Conservation (phyloP, 2,888 invertebrate genomes). For the Osmoderma eremita region DNA sequence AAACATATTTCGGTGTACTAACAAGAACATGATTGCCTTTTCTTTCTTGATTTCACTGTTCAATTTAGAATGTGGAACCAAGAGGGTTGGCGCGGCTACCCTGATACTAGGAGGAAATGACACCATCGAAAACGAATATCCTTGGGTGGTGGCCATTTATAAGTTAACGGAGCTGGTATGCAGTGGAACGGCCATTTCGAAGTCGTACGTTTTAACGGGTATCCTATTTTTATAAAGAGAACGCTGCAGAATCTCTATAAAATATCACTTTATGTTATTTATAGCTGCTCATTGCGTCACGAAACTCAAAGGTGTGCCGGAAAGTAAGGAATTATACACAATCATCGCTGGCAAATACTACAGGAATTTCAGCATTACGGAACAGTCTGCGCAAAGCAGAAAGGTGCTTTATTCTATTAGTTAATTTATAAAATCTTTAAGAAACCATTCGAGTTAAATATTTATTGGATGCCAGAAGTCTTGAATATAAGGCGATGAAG, state of each 20-base stretch:
- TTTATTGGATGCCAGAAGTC: too few relatives aligned
- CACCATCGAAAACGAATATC: neutral
- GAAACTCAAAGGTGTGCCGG: constrained; percentile 3
- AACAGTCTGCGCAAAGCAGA: too few relatives aligned
- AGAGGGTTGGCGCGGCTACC: neutral
- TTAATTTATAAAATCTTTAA: too few relatives aligned
- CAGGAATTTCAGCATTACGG: neutral
- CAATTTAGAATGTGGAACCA: constrained; percentile 7
- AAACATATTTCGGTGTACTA: too few relatives aligned
- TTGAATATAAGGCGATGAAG: too few relatives aligned
- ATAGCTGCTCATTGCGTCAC: constrained; percentile 54
- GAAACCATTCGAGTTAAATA: too few relatives aligned
- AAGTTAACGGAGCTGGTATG: neutral
- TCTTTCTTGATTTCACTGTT: too few relatives aligned
- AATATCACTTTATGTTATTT: neutral
- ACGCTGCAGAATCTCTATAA: too few relatives aligned
- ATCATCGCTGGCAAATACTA: constrained; percentile 1
- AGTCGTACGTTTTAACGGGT: neutral
- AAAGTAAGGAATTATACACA: neutral
- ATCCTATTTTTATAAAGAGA: too few relatives aligned
- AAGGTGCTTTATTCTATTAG: too few relatives aligned
- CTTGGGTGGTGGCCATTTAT: neutral
- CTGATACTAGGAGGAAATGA: constrained; percentile 9
- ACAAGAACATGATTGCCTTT: too few relatives aligned
- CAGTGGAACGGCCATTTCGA: neutral